phyloP scores from a whole-genome alignment of 2,888 invertebrate species.

The Macrosoma leucophasiata region DNA sequence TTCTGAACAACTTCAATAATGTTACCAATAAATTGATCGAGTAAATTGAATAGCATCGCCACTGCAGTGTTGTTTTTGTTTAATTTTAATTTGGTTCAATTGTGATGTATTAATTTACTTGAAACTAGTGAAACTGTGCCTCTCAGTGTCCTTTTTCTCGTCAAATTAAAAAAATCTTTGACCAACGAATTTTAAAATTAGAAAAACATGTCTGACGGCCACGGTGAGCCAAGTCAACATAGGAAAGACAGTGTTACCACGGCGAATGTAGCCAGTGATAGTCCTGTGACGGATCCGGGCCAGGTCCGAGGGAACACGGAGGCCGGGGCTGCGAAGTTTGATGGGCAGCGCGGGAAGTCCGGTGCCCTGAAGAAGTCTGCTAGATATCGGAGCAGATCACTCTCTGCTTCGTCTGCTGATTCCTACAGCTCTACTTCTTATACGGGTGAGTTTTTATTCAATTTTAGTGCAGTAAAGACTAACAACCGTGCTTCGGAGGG shows the following conservation, averaged over 20 bases:
- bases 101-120: no score
- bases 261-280: slow-evolving; percentile 78
- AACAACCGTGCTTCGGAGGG: no score
- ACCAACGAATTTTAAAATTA: neutral
- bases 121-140: no score
- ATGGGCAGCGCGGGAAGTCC: slow-evolving; percentile 71
- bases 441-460: slow-evolving; percentile 62
- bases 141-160: no score
- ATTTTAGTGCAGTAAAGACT: no score
- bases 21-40: no score
- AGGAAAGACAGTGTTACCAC: slow-evolving; percentile 59
- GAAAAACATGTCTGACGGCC: slow-evolving; percentile 55
- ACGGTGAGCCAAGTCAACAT: slow-evolving; percentile 50
- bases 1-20: no score
- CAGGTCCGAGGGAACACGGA: slow-evolving; percentile 67
- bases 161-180: no score
- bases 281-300: slow-evolving; percentile 86
- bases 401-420: slow-evolving; percentile 96
- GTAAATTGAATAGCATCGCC: slow-evolving; percentile 8
- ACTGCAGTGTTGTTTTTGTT: no score
- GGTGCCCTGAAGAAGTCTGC: slow-evolving; percentile 91
- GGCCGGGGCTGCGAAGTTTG: slow-evolving; percentile 59
- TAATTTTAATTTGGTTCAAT: no score
- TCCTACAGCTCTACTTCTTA: slow-evolving; percentile 91
- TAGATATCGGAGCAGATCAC: slow-evolving; percentile 90